Evolutionary conservation across 2,797 vertebrate genomes (phyloP).

Genomic region (Champsocephalus esox): DNA sequence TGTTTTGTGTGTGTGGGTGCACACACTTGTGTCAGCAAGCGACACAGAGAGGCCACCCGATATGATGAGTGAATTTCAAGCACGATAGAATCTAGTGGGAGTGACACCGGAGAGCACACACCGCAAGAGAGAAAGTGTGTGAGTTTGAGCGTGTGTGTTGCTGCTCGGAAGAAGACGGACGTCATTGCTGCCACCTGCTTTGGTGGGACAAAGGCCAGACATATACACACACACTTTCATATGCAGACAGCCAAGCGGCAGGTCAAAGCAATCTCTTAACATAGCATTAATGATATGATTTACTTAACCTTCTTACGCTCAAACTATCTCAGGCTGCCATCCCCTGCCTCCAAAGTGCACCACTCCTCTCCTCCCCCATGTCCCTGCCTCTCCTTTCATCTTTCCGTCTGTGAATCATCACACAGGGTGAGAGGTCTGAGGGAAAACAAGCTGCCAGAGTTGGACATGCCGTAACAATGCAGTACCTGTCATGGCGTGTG

Average conservation of each 20-base stretch:
- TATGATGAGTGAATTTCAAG: conserved; percentile 77
- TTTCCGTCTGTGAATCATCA: conserved; percentile 76
- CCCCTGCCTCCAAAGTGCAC: conserved; percentile 47
- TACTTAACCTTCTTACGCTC: conserved; percentile 70
- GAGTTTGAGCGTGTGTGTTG: conserved; percentile 15
- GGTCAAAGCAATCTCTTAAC: conserved; percentile 76
- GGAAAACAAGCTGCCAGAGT: conserved; percentile 77
- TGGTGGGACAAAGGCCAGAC: conserved; percentile 70
- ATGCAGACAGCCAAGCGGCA: conserved; percentile 70
- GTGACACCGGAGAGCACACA: conserved; percentile 65
- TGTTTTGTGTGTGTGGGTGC: conserved; percentile 35
- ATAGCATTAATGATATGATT: conserved; percentile 75
- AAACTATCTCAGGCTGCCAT: conserved; percentile 46
- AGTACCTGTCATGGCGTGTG: conserved; percentile 61
- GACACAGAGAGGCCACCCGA: conserved; percentile 66
- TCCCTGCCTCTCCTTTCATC: conserved; percentile 70
- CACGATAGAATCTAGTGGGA: conserved; percentile 62
- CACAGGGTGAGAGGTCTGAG: conserved; percentile 73
- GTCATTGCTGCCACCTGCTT: conserved; percentile 85
- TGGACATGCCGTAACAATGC: conserved; percentile 76
- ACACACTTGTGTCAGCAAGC: conserved; percentile 62
- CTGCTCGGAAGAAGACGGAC: conserved; percentile 72
- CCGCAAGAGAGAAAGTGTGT: conserved; percentile 29
- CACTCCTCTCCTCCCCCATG: conserved; percentile 7
- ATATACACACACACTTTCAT: conserved; percentile 52